These are phyloP conservation scores for Anastrepha ludens DNA, from an alignment of 1,140 invertebrate species.

Conservation along the genomic window DNA sequence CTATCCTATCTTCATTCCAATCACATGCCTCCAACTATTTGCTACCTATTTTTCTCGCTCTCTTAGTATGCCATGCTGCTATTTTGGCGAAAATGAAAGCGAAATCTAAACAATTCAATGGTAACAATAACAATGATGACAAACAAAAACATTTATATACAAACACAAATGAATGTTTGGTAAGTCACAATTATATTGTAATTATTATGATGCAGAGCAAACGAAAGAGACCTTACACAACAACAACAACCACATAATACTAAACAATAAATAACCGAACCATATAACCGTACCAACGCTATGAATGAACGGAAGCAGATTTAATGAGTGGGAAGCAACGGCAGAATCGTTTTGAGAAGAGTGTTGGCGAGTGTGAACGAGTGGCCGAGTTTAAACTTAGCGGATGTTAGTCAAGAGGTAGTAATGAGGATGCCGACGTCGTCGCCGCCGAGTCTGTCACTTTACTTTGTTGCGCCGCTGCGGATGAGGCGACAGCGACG, in stretches of 20 bases:
- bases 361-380: background rate
- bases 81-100: background rate
- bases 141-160: background rate
- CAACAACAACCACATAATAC: background rate
- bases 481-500: background rate
- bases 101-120: background rate
- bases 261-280: background rate
- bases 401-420: background rate
- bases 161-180: background rate
- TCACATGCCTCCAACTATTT: too few species aligned
- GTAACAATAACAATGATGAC: slow-evolving; percentile 23
- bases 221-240: background rate
- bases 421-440: background rate
- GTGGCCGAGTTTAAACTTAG: slow-evolving; percentile 38
- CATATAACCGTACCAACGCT: background rate
- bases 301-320: slow-evolving; percentile 36
- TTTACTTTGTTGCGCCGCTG: background rate
- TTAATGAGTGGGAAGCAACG: background rate
- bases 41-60: too few species aligned
- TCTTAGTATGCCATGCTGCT: too few species aligned
- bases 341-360: background rate
- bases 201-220: background rate
- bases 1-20: too few species aligned
- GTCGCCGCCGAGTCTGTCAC: background rate
- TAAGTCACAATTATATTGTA: slow-evolving; percentile 34